phyloP scores from a whole-genome alignment of 2,797 vertebrate genomes.

The Enoplosus armatus region DNA sequence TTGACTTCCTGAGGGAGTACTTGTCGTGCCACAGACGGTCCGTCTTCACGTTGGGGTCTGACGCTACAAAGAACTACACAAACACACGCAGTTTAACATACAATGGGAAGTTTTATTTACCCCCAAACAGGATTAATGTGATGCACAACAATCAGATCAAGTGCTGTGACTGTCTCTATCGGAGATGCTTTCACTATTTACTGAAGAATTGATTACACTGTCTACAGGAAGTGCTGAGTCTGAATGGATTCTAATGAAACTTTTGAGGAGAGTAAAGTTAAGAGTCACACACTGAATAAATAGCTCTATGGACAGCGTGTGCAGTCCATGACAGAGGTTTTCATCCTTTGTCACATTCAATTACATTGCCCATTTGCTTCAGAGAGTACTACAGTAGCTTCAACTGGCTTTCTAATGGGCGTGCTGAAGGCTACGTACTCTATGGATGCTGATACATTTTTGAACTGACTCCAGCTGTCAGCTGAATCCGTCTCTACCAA shows the following conservation, averaged over 20 bases:
- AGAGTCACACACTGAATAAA: neutral
- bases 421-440: neutral
- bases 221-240: neutral
- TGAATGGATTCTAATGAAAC: neutral
- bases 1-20: slow-evolving; percentile 96
- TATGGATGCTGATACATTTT: neutral
- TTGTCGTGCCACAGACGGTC: slow-evolving; percentile 99
- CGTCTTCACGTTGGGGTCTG: slow-evolving; percentile 96
- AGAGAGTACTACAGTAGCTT: neutral
- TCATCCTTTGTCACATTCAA: slow-evolving; percentile 38
- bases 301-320: neutral
- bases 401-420: slow-evolving; percentile 5
- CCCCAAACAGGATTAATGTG: neutral
- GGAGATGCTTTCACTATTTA: neutral
- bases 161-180: neutral
- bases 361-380: slow-evolving; percentile 34
- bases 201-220: neutral
- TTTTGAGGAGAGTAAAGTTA: neutral
- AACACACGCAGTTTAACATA: slow-evolving; percentile 3
- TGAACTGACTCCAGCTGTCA: slow-evolving; percentile 3
- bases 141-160: neutral
- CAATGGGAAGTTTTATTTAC: neutral
- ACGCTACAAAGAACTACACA: slow-evolving; percentile 96
- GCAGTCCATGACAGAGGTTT: neutral
- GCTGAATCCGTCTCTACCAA: neutral